phyloP scores from a whole-genome alignment of 1,140 invertebrate genomes.

The Lucilia cuprina region DNA sequence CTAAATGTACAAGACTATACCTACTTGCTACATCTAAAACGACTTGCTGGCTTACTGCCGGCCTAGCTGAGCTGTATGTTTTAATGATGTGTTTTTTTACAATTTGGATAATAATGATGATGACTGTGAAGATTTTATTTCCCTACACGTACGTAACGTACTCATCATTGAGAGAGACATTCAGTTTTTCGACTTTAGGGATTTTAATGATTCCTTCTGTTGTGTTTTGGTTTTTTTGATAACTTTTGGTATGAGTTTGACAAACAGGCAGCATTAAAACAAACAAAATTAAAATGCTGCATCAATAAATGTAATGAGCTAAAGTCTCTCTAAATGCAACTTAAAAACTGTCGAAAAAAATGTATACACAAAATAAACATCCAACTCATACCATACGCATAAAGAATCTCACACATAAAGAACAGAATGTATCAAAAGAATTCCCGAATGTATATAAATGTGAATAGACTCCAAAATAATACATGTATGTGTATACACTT shows the following conservation, averaged over 20 bases:
- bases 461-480: conserved; percentile 4
- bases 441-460: neutral
- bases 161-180: neutral
- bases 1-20: neutral
- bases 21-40: neutral
- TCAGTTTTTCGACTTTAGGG: neutral
- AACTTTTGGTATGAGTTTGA: conserved; percentile 7
- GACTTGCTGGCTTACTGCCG: neutral
- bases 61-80: neutral
- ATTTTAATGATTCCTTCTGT: neutral
- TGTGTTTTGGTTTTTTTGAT: neutral
- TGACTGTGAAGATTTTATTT: neutral
- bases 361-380: neutral
- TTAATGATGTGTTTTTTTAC: neutral
- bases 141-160: neutral
- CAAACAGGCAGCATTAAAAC: neutral
- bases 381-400: neutral
- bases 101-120: too few species aligned
- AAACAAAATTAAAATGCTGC: conserved; percentile 1
- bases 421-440: neutral
- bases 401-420: neutral
- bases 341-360: neutral
- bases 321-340: conserved; percentile 8
- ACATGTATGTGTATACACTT: neutral
- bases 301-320: conserved; percentile 17